Conservation (phyloP, 64 coral and sea anemone species). For the Cladopsammia gracilis region DNA sequence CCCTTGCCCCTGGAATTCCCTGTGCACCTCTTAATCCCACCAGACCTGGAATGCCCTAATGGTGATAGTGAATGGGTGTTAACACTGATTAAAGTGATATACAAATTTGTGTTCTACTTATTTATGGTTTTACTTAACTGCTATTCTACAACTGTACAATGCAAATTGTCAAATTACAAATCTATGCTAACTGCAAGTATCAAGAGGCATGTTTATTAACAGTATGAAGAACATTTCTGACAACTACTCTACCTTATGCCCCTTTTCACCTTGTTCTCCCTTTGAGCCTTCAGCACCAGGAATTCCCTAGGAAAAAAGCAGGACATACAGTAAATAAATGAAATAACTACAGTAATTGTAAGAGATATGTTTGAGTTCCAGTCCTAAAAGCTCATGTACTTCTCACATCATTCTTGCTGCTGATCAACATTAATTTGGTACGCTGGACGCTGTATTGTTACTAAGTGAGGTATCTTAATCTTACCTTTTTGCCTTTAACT, state of each 20-base stretch:
- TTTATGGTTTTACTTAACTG: background rate
- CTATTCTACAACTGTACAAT: too few species aligned
- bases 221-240: background rate
- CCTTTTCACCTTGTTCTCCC: constrained; percentile 6
- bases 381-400: too few species aligned
- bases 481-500: constrained; percentile 43
- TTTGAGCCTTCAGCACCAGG: constrained; percentile 1
- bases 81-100: background rate
- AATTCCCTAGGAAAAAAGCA: constrained; percentile 6
- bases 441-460: too few species aligned
- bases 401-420: too few species aligned
- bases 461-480: too few species aligned
- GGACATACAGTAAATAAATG: background rate
- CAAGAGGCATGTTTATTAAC: background rate
- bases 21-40: constrained; percentile 28
- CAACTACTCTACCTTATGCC: background rate
- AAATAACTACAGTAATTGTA: background rate
- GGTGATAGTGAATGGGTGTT: background rate
- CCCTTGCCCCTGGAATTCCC: constrained; percentile 22
- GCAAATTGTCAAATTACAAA: background rate
- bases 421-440: too few species aligned
- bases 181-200: background rate
- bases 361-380: too few species aligned
- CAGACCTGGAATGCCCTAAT: constrained; percentile 10
- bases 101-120: background rate